phyloP scores from a whole-genome alignment of 2,113 vertebrate species.

The Ceyx margarethae region DNA sequence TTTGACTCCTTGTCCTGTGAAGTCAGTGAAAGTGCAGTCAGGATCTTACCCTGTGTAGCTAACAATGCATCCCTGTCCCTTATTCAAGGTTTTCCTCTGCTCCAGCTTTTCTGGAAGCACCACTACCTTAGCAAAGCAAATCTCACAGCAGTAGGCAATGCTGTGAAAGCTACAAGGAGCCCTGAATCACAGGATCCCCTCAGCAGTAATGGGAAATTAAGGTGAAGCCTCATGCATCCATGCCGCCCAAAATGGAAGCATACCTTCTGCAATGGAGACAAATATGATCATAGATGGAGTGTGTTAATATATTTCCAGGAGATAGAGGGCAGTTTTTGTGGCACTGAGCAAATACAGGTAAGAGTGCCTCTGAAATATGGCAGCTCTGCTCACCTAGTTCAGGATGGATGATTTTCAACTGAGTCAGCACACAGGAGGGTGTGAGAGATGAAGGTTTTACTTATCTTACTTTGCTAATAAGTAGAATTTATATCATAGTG shows the following conservation, averaged over 20 bases:
- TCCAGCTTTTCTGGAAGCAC: background rate
- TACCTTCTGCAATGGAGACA: background rate
- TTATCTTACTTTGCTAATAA: too few relatives aligned
- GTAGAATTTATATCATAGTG: too few relatives aligned
- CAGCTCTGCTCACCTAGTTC: background rate
- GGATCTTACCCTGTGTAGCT: background rate
- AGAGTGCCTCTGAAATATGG: background rate
- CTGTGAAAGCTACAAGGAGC: background rate
- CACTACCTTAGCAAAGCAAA: background rate
- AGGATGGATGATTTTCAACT: background rate
- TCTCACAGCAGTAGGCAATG: background rate
- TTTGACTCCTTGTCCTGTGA: background rate
- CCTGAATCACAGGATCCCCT: background rate
- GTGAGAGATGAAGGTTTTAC: too few relatives aligned
- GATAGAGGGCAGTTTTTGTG: background rate
- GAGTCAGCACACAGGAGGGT: background rate
- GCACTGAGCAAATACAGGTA: background rate
- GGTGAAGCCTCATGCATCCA: background rate
- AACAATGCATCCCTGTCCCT: background rate
- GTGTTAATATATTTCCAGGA: background rate
- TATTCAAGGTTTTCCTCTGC: background rate
- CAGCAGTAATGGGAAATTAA: background rate
- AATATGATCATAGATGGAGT: background rate
- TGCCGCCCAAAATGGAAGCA: background rate
- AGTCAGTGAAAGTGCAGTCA: background rate